Conservation (phyloP, 2,888 invertebrate genomes). For the Magallana nippona region DNA sequence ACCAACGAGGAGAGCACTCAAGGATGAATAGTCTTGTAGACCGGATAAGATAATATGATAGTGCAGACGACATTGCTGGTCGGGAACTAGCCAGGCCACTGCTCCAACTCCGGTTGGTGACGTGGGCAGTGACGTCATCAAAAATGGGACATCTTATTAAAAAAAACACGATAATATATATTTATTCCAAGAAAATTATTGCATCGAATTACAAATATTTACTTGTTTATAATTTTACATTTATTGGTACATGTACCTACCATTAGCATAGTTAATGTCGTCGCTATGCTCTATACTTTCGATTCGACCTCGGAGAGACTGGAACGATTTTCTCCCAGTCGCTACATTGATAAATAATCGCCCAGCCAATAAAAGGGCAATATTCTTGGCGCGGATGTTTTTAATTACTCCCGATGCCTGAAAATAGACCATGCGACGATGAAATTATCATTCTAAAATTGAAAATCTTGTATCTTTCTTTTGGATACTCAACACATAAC, state of each 20-base stretch:
- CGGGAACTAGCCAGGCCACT: conserved; percentile 41
- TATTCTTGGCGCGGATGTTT: conserved; percentile 42
- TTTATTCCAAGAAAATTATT: no score
- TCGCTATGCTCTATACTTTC: conserved; percentile 34
- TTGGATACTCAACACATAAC: no score
- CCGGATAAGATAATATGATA: conserved; percentile 48
- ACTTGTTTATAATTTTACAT: background rate
- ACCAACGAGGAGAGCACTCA: conserved; percentile 46
- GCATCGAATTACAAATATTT: background rate
- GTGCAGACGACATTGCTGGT: conserved; percentile 41
- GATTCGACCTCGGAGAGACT: conserved; percentile 45
- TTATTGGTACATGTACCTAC: background rate
- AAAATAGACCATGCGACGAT: background rate
- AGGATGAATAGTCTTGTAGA: conserved; percentile 35
- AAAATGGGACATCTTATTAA: conserved; percentile 39
- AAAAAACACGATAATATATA: background rate
- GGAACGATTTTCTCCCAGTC: conserved; percentile 35
- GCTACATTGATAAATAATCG: conserved; percentile 47
- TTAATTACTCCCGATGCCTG: conserved; percentile 45
- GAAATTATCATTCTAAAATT: background rate
- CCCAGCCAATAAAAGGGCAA: conserved; percentile 45
- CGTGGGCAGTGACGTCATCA: conserved; percentile 36
- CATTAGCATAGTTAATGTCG: conserved; percentile 9
- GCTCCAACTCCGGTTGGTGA: conserved; percentile 45
- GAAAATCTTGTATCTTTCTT: no score